A percentile compares a stretch with the other conserved stretches of the same genome.
phyloP scores from a whole-genome alignment of 2,797 vertebrate species.

The Squalus acanthias region DNA sequence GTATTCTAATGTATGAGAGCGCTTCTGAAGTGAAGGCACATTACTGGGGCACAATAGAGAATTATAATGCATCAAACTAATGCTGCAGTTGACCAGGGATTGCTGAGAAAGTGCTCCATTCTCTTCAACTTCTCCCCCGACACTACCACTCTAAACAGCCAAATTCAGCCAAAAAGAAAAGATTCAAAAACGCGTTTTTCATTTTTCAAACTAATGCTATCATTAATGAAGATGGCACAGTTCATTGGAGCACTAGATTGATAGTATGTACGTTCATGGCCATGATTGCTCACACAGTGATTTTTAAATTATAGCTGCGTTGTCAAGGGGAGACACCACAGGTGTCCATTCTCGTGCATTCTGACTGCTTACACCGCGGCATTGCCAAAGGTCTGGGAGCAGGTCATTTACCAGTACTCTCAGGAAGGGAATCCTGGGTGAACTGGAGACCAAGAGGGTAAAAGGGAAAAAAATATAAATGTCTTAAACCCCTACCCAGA shows the following conservation, averaged over 20 bases:
- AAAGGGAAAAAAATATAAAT: background rate
- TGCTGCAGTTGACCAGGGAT: background rate
- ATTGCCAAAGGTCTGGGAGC: background rate
- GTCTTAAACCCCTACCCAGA: background rate
- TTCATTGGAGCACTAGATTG: background rate
- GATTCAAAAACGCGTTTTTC: background rate
- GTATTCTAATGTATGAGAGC: background rate
- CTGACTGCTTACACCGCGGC: background rate
- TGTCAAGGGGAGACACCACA: background rate
- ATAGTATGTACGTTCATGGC: background rate
- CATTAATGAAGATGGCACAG: background rate
- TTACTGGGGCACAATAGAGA: background rate
- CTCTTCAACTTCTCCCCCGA: background rate
- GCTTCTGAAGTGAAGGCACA: background rate
- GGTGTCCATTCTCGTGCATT: background rate
- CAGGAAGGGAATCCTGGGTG: background rate
- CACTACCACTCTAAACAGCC: background rate
- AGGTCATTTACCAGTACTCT: background rate
- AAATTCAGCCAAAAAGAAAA: background rate
- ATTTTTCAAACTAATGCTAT: background rate
- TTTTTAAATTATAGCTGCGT: background rate
- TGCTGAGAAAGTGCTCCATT: background rate
- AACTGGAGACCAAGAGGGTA: background rate
- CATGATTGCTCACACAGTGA: background rate
- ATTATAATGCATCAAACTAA: background rate